phyloP scores from a whole-genome alignment of 2,113 vertebrate species.

The Camelus bactrianus region DNA sequence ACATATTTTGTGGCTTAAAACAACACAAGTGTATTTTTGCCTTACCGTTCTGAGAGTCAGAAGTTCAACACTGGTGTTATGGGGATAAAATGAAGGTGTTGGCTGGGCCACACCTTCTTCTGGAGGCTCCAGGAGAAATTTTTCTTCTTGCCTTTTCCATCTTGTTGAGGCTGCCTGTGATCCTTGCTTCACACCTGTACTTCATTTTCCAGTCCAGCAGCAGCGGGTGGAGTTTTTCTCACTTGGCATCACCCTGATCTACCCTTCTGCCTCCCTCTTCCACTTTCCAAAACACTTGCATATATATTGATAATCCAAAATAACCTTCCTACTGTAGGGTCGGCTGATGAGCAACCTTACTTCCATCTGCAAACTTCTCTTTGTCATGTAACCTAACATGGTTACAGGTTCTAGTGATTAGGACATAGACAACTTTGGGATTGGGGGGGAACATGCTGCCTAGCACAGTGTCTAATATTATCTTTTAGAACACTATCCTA shows the following conservation, averaged over 20 bases:
- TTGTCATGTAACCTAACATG: not conserved
- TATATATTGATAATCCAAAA: not conserved
- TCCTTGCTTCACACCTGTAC: not conserved
- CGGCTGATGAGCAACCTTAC: not conserved
- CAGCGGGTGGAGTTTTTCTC: not conserved
- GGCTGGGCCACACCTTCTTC: too few relatives aligned
- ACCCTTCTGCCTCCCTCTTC: rapidly evolving
- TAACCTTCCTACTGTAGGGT: not conserved
- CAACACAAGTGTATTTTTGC: not conserved
- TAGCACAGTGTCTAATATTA: not conserved
- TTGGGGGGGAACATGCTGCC: rapidly evolving
- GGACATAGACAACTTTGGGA: rapidly evolving
- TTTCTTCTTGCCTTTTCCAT: not conserved
- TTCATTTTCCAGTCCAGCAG: not conserved
- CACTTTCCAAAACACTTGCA: not conserved
- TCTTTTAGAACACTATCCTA: not conserved
- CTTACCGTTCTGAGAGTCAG: not conserved
- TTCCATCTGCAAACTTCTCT: not conserved
- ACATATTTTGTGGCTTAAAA: not conserved
- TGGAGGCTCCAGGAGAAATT: not conserved
- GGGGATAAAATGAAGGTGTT: not conserved
- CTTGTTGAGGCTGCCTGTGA: not conserved
- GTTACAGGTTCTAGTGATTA: not conserved
- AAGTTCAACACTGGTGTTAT: not conserved
- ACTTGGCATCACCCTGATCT: too few relatives aligned